Percentiles rank a stretch among this genome's conserved stretches.
Evolutionary conservation across 2,888 invertebrate species (phyloP).

Genomic region (Andrena fulva): DNA sequence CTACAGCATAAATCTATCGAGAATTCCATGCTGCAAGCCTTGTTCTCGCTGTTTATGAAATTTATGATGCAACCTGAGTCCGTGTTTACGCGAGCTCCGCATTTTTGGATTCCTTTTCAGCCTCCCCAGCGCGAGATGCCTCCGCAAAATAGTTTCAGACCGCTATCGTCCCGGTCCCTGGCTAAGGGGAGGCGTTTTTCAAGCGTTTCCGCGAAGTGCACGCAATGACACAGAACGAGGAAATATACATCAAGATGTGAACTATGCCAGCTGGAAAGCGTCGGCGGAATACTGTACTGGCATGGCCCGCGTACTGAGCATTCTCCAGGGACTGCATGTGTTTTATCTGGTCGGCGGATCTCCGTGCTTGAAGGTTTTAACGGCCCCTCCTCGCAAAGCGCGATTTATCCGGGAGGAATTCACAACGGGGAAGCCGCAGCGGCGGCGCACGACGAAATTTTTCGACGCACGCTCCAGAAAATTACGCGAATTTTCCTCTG

Average conservation of each 20-base stretch:
- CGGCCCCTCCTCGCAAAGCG: not conserved
- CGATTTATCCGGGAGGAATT: constrained; percentile 21
- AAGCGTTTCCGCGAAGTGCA: constrained; percentile 3
- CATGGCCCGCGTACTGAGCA: not conserved
- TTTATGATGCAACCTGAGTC: not conserved
- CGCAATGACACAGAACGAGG: constrained; percentile 21
- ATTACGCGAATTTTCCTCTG: constrained; percentile 5
- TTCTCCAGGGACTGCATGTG: constrained; percentile 17
- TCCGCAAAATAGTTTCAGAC: not conserved
- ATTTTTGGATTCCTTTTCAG: not conserved
- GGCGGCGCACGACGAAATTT: not conserved
- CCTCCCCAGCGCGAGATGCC: not conserved
- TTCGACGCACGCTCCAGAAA: not conserved
- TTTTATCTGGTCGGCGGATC: constrained; percentile 40
- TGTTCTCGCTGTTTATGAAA: not conserved
- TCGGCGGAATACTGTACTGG: constrained; percentile 5
- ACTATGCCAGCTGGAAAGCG: constrained; percentile 32
- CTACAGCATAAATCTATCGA: not conserved
- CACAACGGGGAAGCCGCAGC: not conserved
- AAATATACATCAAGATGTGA: constrained; percentile 37
- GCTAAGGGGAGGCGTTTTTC: not conserved
- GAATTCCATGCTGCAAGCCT: not conserved
- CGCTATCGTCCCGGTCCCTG: not conserved
- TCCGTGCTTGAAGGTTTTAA: constrained; percentile 24
- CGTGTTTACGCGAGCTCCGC: not conserved